A percentile compares a stretch with the other conserved stretches of the same genome.
These are phyloP conservation scores for Meliscaeva auricollis DNA, from an alignment of 2,888 invertebrate species.

Conservation along the genomic window DNA sequence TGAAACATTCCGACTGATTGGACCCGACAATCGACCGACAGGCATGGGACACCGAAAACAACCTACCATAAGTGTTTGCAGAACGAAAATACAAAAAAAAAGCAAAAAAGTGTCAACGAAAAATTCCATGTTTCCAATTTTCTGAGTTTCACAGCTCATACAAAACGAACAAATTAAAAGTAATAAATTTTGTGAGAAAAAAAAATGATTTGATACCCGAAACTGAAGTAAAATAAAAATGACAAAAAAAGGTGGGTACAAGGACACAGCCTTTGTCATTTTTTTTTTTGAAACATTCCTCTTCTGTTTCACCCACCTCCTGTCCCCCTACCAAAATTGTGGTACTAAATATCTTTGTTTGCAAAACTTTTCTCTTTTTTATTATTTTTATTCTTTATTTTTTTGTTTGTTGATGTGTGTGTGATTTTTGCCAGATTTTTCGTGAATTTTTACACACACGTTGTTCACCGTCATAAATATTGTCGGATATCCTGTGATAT, in stretches of 20 bases:
- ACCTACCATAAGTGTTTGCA: slow-evolving; percentile 18
- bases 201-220: slow-evolving; percentile 47
- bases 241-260: slow-evolving; percentile 31
- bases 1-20: slow-evolving; percentile 52
- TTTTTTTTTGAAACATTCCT: slow-evolving; percentile 40
- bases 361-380: slow-evolving; percentile 26
- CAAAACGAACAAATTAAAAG: slow-evolving; percentile 71
- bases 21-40: slow-evolving; percentile 26
- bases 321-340: neutral
- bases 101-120: neutral
- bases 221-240: neutral
- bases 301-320: slow-evolving; percentile 11
- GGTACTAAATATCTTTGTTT: slow-evolving; percentile 43
- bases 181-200: slow-evolving; percentile 60
- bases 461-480: slow-evolving; percentile 69
- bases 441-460: slow-evolving; percentile 41
- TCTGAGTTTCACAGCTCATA: slow-evolving; percentile 36
- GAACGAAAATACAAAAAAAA: neutral
- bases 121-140: slow-evolving; percentile 37
- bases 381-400: slow-evolving; percentile 17
- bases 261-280: slow-evolving; percentile 44
- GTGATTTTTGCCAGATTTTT: slow-evolving; percentile 42
- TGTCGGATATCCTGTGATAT: slow-evolving; percentile 73
- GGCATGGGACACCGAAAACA: slow-evolving; percentile 22
- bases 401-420: slow-evolving; percentile 14